Percentiles rank a stretch among this genome's conserved stretches.
Conservation (phyloP, 2,888 invertebrate species). For the Mallateleia sp. region DNA sequence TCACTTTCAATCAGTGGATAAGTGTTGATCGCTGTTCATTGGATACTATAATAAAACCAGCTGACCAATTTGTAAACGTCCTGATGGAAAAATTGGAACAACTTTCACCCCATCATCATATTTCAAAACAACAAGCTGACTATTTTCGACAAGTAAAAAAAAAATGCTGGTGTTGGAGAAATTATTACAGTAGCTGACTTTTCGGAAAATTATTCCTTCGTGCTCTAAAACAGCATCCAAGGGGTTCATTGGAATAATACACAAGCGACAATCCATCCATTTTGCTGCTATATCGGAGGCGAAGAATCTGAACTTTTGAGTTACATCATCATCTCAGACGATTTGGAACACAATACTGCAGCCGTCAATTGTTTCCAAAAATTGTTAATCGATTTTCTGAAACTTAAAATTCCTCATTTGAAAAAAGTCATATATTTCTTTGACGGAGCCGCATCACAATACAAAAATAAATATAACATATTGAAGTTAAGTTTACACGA, state of each 20-base stretch:
- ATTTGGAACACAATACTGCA: conserved; percentile 50
- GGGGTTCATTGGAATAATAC: conserved; percentile 65
- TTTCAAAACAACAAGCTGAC: conserved; percentile 23
- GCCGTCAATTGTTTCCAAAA: conserved; percentile 6
- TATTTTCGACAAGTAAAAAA: conserved; percentile 29
- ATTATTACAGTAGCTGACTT: conserved; percentile 63
- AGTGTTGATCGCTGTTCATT: conserved; percentile 25
- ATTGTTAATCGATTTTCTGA: conserved; percentile 33
- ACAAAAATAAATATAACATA: conserved; percentile 42
- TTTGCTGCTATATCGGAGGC: conserved; percentile 44
- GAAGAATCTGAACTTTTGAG: conserved; percentile 44
- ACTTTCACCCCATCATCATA: conserved; percentile 27
- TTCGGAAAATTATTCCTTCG: conserved; percentile 32
- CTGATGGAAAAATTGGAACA: conserved; percentile 19
- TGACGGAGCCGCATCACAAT: conserved; percentile 49
- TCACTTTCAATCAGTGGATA: conserved; percentile 40
- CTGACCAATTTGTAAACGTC: conserved; percentile 13
- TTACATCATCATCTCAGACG: conserved; percentile 70
- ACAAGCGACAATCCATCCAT: conserved; percentile 70
- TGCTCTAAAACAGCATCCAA: conserved; percentile 48
- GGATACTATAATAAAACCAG: conserved; percentile 6
- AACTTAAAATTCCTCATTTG: conserved; percentile 12
- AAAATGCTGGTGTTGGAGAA: conserved; percentile 37
- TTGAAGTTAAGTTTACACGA: conserved; percentile 23
- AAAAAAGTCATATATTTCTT: conserved; percentile 55